A percentile compares a stretch with the other conserved stretches of the same genome.
phyloP scores from a whole-genome alignment of 2,888 invertebrate genomes.

The Drosophila acutilabella region DNA sequence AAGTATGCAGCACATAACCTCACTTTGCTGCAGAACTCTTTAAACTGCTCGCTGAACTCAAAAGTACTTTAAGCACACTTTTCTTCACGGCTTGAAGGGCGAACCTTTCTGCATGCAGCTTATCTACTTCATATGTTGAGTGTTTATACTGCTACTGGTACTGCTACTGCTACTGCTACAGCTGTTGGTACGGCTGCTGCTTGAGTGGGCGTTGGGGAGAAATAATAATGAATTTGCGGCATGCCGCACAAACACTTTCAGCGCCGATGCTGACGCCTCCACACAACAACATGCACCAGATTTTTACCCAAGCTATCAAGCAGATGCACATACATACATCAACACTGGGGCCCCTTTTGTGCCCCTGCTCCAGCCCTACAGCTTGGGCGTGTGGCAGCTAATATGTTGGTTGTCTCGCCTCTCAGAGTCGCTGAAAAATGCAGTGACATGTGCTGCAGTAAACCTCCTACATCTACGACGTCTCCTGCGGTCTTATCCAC shows the following conservation, averaged over 20 bases:
- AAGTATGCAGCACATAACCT: constrained; percentile 7
- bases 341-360: constrained; percentile 26
- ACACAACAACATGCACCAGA: constrained; percentile 68
- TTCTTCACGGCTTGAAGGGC: constrained; percentile 9
- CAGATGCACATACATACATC: constrained; percentile 70
- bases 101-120: constrained; percentile 31
- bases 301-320: constrained; percentile 72
- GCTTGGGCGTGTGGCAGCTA: constrained; percentile 69
- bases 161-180: constrained; percentile 27
- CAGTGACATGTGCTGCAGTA: constrained; percentile 78
- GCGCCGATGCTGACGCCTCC: constrained; percentile 42
- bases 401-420: constrained; percentile 77
- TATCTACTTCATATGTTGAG: constrained; percentile 51
- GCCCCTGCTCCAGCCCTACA: constrained; percentile 14
- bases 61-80: constrained; percentile 3
- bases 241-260: constrained; percentile 76
- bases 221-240: constrained; percentile 81
- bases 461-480: neutral
- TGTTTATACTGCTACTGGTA: constrained; percentile 46
- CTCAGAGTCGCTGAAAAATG: constrained; percentile 75
- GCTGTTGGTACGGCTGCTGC: constrained; percentile 25
- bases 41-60: constrained; percentile 18
- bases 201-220: constrained; percentile 47
- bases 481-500: constrained; percentile 12
- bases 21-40: constrained; percentile 12